These are phyloP conservation scores for Aporrectodea caliginosa DNA, from an alignment of 1,140 invertebrate genomes.

Conservation along the genomic window DNA sequence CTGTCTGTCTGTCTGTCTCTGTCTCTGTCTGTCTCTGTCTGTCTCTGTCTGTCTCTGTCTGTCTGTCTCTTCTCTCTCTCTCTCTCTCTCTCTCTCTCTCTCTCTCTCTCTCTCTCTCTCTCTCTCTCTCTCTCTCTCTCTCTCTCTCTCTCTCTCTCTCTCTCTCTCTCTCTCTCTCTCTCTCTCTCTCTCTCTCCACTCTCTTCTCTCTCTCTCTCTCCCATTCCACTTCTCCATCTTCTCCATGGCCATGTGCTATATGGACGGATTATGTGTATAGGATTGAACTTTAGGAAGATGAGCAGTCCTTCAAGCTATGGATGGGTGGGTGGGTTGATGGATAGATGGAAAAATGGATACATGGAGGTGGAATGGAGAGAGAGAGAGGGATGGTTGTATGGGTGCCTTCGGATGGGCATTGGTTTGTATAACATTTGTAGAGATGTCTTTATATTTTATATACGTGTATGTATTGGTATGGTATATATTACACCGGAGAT, in stretches of 20 bases:
- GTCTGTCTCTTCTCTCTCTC: not conserved
- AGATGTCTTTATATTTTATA: too few species aligned
- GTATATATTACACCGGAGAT: too few species aligned
- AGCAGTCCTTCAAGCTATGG: not conserved
- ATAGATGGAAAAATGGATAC: too few species aligned
- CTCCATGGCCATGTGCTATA: too few species aligned
- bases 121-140: too few species aligned
- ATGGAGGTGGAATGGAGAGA: not conserved
- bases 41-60: not conserved
- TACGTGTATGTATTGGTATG: too few species aligned
- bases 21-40: not conserved
- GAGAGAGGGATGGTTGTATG: too few species aligned
- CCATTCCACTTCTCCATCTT: not conserved
- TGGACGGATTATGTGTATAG: not conserved
- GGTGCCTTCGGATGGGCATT: too few species aligned
- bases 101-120: not conserved
- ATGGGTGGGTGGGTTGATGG: too few species aligned
- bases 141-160: not conserved
- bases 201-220: not conserved
- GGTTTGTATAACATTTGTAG: too few species aligned
- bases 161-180: slow-evolving; percentile 1
- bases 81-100: not conserved
- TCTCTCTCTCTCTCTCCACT: slow-evolving; percentile 7
- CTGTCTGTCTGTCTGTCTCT: not conserved
- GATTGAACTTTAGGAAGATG: not conserved